Evolutionary conservation across 1,140 invertebrate species (phyloP).

Genomic region (Drosophila cardini): DNA sequence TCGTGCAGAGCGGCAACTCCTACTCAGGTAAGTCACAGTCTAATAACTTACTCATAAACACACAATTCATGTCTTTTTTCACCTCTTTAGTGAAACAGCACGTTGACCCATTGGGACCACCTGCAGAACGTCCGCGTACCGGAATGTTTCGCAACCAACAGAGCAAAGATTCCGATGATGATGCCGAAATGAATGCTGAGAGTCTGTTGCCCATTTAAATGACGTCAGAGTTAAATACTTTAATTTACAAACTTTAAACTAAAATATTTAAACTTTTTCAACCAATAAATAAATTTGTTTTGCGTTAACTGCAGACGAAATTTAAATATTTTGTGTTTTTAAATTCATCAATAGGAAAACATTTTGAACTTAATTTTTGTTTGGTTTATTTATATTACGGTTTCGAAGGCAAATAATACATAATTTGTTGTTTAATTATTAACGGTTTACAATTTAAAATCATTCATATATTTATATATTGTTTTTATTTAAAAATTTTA

Average conservation of each 20-base stretch:
- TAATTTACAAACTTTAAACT: no score
- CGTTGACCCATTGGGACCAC: slow-evolving; percentile 91
- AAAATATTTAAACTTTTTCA: no score
- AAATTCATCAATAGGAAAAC: no score
- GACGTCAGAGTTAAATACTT: not conserved
- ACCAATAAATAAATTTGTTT: no score
- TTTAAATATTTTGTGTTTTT: no score
- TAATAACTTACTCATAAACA: not conserved
- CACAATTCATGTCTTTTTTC: not conserved
- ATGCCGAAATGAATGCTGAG: slow-evolving; percentile 91
- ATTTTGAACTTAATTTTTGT: no score
- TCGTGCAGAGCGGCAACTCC: slow-evolving; percentile 28
- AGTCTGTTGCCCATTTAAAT: slow-evolving; percentile 89
- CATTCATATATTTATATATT: slow-evolving; percentile 20
- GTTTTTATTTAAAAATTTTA: slow-evolving; percentile 31
- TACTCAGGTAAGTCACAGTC: slow-evolving; percentile 29
- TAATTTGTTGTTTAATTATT: slow-evolving; percentile 45
- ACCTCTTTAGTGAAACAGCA: slow-evolving; percentile 84
- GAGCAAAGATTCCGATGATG: slow-evolving; percentile 92
- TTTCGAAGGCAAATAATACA: slow-evolving; percentile 71
- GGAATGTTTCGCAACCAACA: slow-evolving; percentile 87
- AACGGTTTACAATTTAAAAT: slow-evolving; percentile 55
- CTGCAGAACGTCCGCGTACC: slow-evolving; percentile 91
- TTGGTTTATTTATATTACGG: slow-evolving; percentile 65
- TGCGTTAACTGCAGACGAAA: no score